These are phyloP conservation scores for Melanotaenia nigrans DNA, from an alignment of 2,797 vertebrate genomes.

Conservation along the genomic window DNA sequence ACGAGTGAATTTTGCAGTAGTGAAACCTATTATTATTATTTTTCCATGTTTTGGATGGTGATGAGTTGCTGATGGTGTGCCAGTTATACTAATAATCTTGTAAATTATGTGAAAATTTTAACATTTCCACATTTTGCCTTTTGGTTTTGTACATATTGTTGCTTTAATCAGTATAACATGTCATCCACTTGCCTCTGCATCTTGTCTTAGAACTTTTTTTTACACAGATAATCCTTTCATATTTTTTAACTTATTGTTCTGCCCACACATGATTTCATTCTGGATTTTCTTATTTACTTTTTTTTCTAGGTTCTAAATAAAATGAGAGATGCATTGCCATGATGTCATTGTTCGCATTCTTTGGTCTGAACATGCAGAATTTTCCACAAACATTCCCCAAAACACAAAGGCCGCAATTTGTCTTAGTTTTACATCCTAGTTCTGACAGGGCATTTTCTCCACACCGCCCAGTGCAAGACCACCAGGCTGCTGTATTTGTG, in stretches of 20 bases:
- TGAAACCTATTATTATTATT: constrained; percentile 6
- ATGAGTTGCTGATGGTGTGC: constrained; percentile 49
- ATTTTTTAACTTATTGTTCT: constrained; percentile 81
- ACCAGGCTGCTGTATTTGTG: constrained; percentile 21
- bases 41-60: constrained; percentile 19
- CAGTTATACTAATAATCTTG: constrained; percentile 54
- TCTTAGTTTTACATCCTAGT: constrained; percentile 30
- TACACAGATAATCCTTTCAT: constrained; percentile 52
- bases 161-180: constrained; percentile 56
- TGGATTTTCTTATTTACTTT: constrained; percentile 54
- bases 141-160: constrained; percentile 77
- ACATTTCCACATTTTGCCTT: constrained; percentile 53
- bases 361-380: constrained; percentile 27
- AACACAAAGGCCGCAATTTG: constrained; percentile 25
- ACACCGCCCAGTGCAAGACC: constrained; percentile 15
- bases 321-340: constrained; percentile 59
- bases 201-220: constrained; percentile 44
- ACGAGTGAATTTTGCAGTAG: constrained; percentile 33
- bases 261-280: constrained; percentile 52
- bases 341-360: constrained; percentile 28
- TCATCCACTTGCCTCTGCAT: constrained; percentile 49
- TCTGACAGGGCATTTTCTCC: constrained; percentile 26
- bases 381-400: constrained; percentile 10
- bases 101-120: constrained; percentile 77
- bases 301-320: constrained; percentile 73